Evolutionary conservation across 2,888 invertebrate species (phyloP), one percentile per base, ranked within the genome.

Genomic region (Oligia strigilis): DNA sequence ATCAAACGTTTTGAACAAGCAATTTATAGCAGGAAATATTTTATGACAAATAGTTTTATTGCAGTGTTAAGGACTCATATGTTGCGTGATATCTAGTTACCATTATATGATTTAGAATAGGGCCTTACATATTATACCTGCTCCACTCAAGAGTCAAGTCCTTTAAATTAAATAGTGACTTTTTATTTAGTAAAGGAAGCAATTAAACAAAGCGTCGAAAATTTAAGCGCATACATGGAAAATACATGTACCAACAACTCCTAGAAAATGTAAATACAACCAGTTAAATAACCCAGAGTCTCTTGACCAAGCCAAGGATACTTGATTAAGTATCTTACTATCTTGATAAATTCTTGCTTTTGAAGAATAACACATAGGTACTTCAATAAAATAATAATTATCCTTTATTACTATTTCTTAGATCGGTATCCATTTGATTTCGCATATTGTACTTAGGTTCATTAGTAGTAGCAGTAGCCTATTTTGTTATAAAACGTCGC

Each of bases 101-200:
- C 6, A 29, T 36, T 62, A 64, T 55, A 49, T 49, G 14, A 11
- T 11, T n/a, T 23, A 23, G 9, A 23, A n/a, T 23, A 1, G 8
- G 6, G 8, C 19, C 55, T 23, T 58, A 49, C 13, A 49, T 49
- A 55, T 55, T 55, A n/a, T n/a, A 65, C 55, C 23, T 13, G 13
- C 17, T 60, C 65, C 52, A 52, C 64, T 29, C 11, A 52, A 81
- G 23, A 79, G 29, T 52, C 36, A 46, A 71, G 64, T 29, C 19
- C n/a, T 81, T 72, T 75, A 58, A 19, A 55, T 55, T 19, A 19
- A 75, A 83, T 78, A 62, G 75, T 84, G 69, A 71, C 29, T 49
- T 74, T 83, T 74, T 67, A 1, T 52, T 17, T 62, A 29, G n/a
- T 49, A 49, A 14, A 49, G 49, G 49, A 49, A 82, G 64, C 65